These are phyloP conservation scores for Coelopa frigida DNA, from an alignment of 1,140 invertebrate genomes.

Conservation along the genomic window DNA sequence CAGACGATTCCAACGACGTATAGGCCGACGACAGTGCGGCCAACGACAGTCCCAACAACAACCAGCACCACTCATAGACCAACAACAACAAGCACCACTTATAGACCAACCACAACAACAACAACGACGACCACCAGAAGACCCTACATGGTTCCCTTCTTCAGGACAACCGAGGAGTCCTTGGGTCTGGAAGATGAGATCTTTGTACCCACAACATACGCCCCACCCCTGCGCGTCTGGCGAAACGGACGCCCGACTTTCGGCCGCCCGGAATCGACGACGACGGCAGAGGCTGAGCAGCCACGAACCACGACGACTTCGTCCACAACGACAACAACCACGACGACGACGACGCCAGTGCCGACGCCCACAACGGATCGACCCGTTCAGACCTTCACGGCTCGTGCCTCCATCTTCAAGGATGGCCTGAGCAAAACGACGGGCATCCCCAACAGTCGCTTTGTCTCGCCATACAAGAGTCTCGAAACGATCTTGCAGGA, in stretches of 20 bases:
- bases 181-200: conserved; percentile 18
- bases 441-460: conserved; percentile 23
- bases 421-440: conserved; percentile 31
- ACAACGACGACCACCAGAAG: conserved; percentile 11
- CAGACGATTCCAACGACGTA: no score
- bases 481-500: conserved; percentile 34
- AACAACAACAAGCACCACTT: no score
- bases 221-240: conserved; percentile 36
- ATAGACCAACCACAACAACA: conserved; percentile 7
- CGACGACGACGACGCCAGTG: conserved; percentile 14
- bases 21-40: no score
- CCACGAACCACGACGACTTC: conserved; percentile 13
- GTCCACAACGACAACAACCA: conserved; percentile 4
- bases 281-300: no score
- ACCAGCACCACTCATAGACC: no score
- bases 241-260: conserved; percentile 35
- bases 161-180: background rate
- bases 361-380: conserved; percentile 15
- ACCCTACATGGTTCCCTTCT: background rate
- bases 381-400: conserved; percentile 23
- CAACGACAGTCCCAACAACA: no score
- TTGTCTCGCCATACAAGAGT: conserved; percentile 42
- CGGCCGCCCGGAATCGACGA: no score
- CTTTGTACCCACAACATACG: conserved; percentile 40
- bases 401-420: conserved; percentile 27